Base-by-base conservation (phyloP, 2,113 vertebrate species). In the Cyanoderma ruficeps region DNA sequence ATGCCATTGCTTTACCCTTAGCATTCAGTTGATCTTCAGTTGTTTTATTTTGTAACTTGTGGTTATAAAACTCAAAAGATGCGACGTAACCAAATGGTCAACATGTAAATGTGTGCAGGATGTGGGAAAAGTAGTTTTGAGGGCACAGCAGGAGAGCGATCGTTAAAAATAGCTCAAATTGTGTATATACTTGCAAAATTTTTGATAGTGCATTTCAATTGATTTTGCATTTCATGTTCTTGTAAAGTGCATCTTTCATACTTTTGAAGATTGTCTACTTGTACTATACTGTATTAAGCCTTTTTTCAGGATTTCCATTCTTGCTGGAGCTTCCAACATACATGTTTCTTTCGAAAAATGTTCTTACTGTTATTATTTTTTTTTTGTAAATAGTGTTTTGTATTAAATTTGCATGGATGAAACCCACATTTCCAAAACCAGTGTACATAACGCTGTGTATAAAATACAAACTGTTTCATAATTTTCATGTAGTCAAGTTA, bases 381-480 rank as follows among this genome's bases (percentile, higher is more conserved):
- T 85, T 94, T 91, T 86, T 98, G 97, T 98, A 98, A 88, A 98
- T 97, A 97, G 64, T 96, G 97, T 94, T 94, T 98, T 98, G 94
- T 98, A 98, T 98, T 95, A 93, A 97, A 97, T 94, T 97, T 98
- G 98, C 98, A 99, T 99, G 98, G 97, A 97, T 96, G 91, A 97
- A 89, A 44, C 82, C 50, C 55, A 63, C 96, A 63, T 90, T 95
- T 97, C 95, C 94, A 86, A 97, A 94, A 83, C 82, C 28, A 90
- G 79, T 99, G 98, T 99, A 98, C 95, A 98, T 98, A 98, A 98
- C 87, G 91, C 94, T 95, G 92, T 98, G 98, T 98, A 98, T 97
- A 98, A 98, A 98, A 95, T 96, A 96, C 97, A 98, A 94, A 97
- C 94, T 96, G 93, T 98, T 98, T 98, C 97, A 96, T 98, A 98